Evolutionary conservation across 2,888 invertebrate genomes (phyloP), one percentile per base, ranked within the genome.

Genomic region (Cosmia trapezina): DNA sequence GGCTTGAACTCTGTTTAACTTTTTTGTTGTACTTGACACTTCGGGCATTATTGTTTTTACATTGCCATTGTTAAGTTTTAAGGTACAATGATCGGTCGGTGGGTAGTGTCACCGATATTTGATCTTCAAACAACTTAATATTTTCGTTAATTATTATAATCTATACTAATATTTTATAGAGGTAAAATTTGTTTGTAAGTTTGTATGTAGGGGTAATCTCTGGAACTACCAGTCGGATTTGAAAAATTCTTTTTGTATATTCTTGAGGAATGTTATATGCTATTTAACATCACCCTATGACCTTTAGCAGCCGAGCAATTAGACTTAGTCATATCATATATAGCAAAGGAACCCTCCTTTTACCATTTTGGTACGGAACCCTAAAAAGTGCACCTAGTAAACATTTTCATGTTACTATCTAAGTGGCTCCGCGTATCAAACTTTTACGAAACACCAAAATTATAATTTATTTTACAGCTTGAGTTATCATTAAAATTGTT

Each of bases 1-100:
- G n/a, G n/a, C n/a, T n/a, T n/a, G n/a, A n/a, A n/a, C n/a, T 74
- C 22, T 51, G 72, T 28, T 43, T 49, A 77, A 57, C 17, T 53
- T 66, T 62, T 78, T 76, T 75, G 61, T 69, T 54, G 62, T 70
- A 53, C 57, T 22, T 63, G 76, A 70, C 62, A 63, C 62, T 63
- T 76, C 12, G 59, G 22, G 22, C 53, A 22, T 54, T 61, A 43
- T 54, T 69, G 63, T 70, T 76, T 76, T 65, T 64, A 64, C 19
- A 22, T 51, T 14, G 37, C 64, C 43, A 76, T 76, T 76, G 76
- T 76, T 43, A 14, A n/a, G 5, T 65, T 70, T 73, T 47, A 14
- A 9, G 33, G 33, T 63, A n/a, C n/a, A 28, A 37, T 37, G 33
- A 12, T n/a, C 37, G 49, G 9, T 61, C 9, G 22, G 17, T 37